Base-by-base conservation (phyloP, 2,888 invertebrate genomes). In the Andrena chrysosceles region DNA sequence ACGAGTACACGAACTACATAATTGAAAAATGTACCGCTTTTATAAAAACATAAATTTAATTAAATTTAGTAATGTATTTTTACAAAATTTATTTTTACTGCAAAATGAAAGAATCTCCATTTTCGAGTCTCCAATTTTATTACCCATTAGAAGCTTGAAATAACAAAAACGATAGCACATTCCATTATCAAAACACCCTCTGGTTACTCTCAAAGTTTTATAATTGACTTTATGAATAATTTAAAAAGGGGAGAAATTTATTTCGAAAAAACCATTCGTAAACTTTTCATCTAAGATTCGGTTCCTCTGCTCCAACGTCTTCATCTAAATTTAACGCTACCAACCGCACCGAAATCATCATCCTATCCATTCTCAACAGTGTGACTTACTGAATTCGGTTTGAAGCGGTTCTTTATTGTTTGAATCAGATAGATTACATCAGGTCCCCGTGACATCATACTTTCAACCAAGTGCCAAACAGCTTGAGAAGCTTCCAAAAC, bases 401-500 rank as follows among this genome's bases (percentile, higher is more conserved):
- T 78, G 78, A 87, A 78, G 80, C 81, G 74, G 70, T 86, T 85
- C 75, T 64, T 78, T 69, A 68, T 59, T 75, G 80, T 75, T 81
- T 48, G 20, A 81, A 83, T 62, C 48, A 56, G 75, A 77, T 26
- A 54, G 66, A 62, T 75, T 81, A 70, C 35, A 67, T 56, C 52
- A 64, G 67, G 54, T 72, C 64, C 29, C 52, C 56, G 69, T 87
- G 82, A 81, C 83, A 83, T 86, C 81, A 76, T 77, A 81, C 77
- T 80, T 66, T 71, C 67, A 69, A 42, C 77, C 71, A 52, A 73
- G 76, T 82, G 85, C 87, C 87, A 87, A 87, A 77, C 71, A 16
- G 63, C 71, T 78, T 83, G 87, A 87, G 62, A 78, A 64, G 68
- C 59, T 83, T 85, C 82, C 86, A 87, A 87, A 80, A 82, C 75